Evolutionary conservation across 1,140 invertebrate species (phyloP).

Genomic region (Carcinoscorpius rotundicauda): DNA sequence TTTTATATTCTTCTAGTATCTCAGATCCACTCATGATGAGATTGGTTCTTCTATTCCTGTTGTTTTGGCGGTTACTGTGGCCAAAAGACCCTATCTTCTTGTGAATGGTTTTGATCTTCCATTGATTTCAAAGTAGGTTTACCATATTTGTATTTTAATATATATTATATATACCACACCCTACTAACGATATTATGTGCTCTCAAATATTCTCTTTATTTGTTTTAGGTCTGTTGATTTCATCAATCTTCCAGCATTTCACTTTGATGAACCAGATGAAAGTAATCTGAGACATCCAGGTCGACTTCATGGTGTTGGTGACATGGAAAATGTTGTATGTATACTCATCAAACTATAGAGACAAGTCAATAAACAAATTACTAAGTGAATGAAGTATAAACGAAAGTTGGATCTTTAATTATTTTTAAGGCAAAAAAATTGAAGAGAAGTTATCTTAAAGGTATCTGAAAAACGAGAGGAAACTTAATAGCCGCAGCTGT

Average conservation of each 20-base stretch:
- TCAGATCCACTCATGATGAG: no score
- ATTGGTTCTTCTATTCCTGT: neutral
- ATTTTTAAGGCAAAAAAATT: no score
- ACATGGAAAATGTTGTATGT: constrained; percentile 18
- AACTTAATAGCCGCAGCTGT: no score
- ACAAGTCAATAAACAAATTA: no score
- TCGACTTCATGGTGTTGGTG: constrained; percentile 18
- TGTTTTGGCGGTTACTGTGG: neutral
- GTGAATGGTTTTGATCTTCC: neutral
- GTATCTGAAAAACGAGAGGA: no score
- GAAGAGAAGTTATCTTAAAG: no score
- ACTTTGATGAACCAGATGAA: constrained; percentile 14
- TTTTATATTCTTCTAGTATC: no score
- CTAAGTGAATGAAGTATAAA: no score
- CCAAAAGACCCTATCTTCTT: neutral
- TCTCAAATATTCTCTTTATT: neutral
- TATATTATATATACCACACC: neutral
- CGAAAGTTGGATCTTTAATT: no score
- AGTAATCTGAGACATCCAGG: constrained; percentile 13
- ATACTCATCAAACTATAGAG: neutral
- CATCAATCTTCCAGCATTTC: constrained; percentile 18
- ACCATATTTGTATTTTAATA: no score
- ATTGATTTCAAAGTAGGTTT: neutral
- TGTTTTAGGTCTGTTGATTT: constrained; percentile 13
- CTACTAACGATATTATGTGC: neutral